phyloP scores from a whole-genome alignment of 2,797 vertebrate genomes.

The Mormyrus hasselquistii region DNA sequence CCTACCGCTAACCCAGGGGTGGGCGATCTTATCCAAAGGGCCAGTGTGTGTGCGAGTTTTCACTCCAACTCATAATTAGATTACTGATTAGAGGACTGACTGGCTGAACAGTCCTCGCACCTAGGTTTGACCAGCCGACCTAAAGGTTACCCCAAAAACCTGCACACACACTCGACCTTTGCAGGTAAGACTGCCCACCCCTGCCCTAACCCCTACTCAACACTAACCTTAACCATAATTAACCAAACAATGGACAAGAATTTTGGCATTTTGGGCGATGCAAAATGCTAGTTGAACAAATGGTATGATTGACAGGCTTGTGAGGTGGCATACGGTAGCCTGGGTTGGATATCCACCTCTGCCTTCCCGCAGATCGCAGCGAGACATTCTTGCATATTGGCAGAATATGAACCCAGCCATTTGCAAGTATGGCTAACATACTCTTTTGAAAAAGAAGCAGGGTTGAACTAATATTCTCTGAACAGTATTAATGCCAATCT shows the following conservation, averaged over 20 bases:
- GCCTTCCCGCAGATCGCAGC: background rate
- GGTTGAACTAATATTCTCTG: background rate
- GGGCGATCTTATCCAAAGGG: background rate
- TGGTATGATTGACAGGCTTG: background rate
- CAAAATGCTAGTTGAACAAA: background rate
- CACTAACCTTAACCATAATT: background rate
- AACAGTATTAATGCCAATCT: background rate
- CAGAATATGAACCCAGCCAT: background rate
- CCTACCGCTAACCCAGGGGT: background rate
- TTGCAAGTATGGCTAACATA: background rate
- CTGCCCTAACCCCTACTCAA: too few species aligned
- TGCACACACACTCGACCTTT: background rate
- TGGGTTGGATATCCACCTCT: background rate
- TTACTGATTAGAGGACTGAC: background rate
- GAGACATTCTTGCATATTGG: background rate
- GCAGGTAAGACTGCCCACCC: background rate
- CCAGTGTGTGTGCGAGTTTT: background rate
- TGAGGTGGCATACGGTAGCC: background rate
- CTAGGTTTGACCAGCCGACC: background rate
- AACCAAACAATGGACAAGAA: background rate
- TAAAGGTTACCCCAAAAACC: background rate
- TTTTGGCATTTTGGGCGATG: background rate
- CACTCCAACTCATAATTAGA: background rate
- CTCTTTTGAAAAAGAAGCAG: background rate
- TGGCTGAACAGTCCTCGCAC: background rate